Percentiles rank a stretch among this genome's conserved stretches.
phyloP scores from a whole-genome alignment of 64 coral and sea anemone genomes.

The Trachythela sp. region DNA sequence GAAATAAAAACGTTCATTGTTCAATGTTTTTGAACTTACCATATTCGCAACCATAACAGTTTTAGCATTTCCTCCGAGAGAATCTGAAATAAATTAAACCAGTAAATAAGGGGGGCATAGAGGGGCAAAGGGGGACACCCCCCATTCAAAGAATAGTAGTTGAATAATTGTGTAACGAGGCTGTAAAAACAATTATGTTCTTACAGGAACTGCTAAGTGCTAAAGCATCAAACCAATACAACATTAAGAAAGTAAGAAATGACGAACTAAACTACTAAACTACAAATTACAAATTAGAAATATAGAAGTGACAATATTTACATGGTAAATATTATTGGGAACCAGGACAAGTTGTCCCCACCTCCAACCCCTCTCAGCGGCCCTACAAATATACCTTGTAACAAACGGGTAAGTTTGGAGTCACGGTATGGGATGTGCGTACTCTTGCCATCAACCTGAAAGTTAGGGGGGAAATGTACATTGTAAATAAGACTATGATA shows the following conservation, averaged over 20 bases:
- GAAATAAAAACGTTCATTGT: no score
- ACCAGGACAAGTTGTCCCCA: not conserved
- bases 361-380: not conserved
- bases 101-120: not conserved
- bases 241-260: no score
- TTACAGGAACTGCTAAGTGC: no score
- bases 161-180: no score
- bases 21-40: slow-evolving; percentile 45
- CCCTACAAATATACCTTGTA: slow-evolving; percentile 53
- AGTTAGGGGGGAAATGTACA: not conserved
- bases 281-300: no score
- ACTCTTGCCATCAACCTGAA: slow-evolving; percentile 89
- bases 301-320: no score
- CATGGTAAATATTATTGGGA: no score
- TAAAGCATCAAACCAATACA: no score
- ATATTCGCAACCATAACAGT: slow-evolving; percentile 99
- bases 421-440: slow-evolving; percentile 94
- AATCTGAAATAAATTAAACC: slow-evolving; percentile 50
- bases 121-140: no score
- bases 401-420: slow-evolving; percentile 81
- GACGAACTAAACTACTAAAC: no score
- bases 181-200: no score
- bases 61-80: slow-evolving; percentile 87
- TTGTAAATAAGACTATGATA: not conserved
- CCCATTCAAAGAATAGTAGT: no score